Evolutionary conservation across 2,113 vertebrate genomes (phyloP).

Genomic region (Odontesthes bonariensis): DNA sequence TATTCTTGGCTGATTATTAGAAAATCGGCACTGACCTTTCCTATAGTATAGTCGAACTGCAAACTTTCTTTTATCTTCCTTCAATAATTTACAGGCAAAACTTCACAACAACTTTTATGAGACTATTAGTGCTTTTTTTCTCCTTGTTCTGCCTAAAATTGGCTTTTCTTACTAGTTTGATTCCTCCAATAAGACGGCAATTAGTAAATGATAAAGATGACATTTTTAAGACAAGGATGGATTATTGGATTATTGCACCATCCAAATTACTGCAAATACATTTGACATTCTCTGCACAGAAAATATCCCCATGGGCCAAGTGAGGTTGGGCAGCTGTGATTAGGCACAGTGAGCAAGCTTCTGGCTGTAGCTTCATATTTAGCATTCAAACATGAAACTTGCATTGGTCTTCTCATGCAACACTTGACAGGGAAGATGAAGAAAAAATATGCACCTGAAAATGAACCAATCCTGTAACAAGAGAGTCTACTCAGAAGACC

Average conservation of each 20-base stretch:
- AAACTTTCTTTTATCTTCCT: not conserved
- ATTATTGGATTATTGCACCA: too few relatives aligned
- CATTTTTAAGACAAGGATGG: not conserved
- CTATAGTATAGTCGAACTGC: slow-evolving; percentile 1
- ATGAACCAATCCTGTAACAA: not conserved
- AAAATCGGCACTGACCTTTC: not conserved
- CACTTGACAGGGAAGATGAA: not conserved
- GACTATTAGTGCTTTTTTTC: not conserved
- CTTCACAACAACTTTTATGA: not conserved
- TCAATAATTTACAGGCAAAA: not conserved
- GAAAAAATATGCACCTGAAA: not conserved
- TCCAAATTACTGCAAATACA: too few relatives aligned
- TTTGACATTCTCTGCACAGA: not conserved
- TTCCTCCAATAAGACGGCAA: not conserved
- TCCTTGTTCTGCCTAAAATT: not conserved
- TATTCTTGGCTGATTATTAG: not conserved
- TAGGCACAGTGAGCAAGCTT: not conserved
- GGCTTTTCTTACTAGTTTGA: not conserved
- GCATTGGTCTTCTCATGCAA: not conserved
- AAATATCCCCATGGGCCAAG: not conserved
- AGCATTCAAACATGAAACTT: not conserved
- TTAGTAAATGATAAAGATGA: too few relatives aligned
- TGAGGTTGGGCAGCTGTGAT: not conserved
- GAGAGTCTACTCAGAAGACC: not conserved
- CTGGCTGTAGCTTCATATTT: slow-evolving; percentile 1